A percentile compares a stretch with the other conserved stretches of the same genome.
These are phyloP conservation scores for Oncorhynchus tshawytscha DNA, from an alignment of 2,113 vertebrate genomes.

Conservation along the genomic window DNA sequence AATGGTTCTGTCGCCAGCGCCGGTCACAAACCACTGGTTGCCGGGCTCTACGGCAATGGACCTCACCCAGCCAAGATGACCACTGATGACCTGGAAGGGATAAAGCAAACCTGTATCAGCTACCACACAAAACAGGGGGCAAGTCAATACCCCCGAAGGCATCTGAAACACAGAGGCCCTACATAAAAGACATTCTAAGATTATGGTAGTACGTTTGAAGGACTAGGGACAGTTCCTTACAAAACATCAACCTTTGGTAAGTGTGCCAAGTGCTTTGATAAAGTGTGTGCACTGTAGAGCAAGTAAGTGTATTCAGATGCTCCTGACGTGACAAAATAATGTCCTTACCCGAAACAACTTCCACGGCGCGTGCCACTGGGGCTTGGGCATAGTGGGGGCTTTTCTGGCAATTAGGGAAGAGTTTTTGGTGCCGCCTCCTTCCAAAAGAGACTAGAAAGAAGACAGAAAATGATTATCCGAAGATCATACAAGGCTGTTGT, in stretches of 20 bases:
- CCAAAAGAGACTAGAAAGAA: conserved; percentile 81
- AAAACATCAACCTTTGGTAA: too few relatives aligned
- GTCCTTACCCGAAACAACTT: conserved; percentile 90
- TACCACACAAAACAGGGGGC: not conserved
- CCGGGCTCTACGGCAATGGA: conserved; percentile 96
- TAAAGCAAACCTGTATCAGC: conserved; percentile 4
- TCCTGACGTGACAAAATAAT: not conserved
- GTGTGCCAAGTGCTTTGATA: too few relatives aligned
- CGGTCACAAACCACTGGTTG: conserved; percentile 98
- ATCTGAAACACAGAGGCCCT: not conserved
- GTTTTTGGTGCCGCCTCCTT: conserved; percentile 85
- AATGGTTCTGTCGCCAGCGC: conserved; percentile 96
- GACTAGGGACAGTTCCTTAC: too few relatives aligned
- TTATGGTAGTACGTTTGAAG: too few relatives aligned
- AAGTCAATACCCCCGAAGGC: not conserved
- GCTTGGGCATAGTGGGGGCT: conserved; percentile 95
- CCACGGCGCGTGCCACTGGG: conserved; percentile 98
- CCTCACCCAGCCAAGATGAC: conserved; percentile 96
- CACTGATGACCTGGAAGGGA: conserved; percentile 89
- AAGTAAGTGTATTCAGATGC: not conserved
- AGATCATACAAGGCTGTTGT: too few relatives aligned
- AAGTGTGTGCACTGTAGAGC: too few relatives aligned
- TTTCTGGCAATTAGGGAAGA: conserved; percentile 84
- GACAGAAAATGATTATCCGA: not conserved
- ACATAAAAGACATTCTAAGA: too few relatives aligned